Base-by-base conservation (phyloP, 2,888 invertebrate genomes). In the Drosophila maculinotata region DNA sequence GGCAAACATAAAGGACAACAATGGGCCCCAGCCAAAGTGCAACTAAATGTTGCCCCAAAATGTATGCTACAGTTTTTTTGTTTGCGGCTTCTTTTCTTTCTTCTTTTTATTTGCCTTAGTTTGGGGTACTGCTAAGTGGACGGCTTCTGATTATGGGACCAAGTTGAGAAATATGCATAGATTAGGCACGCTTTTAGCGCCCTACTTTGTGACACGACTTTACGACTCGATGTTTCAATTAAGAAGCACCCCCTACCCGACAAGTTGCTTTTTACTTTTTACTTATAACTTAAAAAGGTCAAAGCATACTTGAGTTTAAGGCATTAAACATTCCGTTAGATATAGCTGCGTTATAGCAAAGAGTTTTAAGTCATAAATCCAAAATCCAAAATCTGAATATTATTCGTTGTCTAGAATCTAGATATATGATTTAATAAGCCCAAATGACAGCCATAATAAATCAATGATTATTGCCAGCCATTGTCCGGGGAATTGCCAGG, bases 341-440 rank as follows among this genome's bases (percentile, higher is more conserved):
- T 2, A n/a, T 20, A 4, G 20, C n/a, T 30, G n/a, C 28, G n/a
- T 10, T 30, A 17, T 44, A 8, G 38, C 17, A 17, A 28, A 10
- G 56, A 31, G 20, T 41, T 15, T 35, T 20, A 12, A 23, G 35
- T 14, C 35, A 3, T 23, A 35, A 38, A 23, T 26, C 39, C 33
- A 28, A 35, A 38, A 23, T 26, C 39, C 33, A 28, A 49, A 26
- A 38, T 60, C 48, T 60, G 30, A 38, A 68, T 68, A 60, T 41
- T 35, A 38, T 20, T 30, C 45, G 25, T 42, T 44, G 36, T 42
- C 17, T 23, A n/a, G 20, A 39, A n/a, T n/a, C n/a, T n/a, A n/a
- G 30, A 88, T 87, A 87, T 78, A 82, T 89, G n/a, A n/a, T 90
- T 90, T 90, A 90, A 90, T 90, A 90, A 88, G 78, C 80, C 74